Conservation (phyloP, 64 coral and sea anemone species). For the Montipora foliosa region DNA sequence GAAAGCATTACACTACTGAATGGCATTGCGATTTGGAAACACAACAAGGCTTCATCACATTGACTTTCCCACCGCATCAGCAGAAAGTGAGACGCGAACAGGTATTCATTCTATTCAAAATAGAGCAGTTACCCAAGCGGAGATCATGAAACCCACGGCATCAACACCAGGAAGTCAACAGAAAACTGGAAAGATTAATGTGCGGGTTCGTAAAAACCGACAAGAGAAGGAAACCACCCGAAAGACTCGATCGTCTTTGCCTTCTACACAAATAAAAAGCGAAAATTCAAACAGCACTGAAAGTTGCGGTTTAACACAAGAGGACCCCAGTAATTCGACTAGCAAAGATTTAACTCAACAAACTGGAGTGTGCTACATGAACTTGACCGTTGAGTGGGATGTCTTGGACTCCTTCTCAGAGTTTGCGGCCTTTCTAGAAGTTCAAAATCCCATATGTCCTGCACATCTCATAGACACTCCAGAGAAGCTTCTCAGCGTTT, state of each 20-base stretch:
- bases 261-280: constrained; percentile 23
- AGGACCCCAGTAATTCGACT: neutral
- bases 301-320: constrained; percentile 28
- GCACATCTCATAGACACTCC: constrained; percentile 95
- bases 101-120: constrained; percentile 51
- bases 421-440: constrained; percentile 92
- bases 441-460: constrained; percentile 97
- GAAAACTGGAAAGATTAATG: constrained; percentile 50
- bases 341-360: neutral
- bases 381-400: constrained; percentile 89
- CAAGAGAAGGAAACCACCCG: constrained; percentile 53
- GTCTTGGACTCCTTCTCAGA: constrained; percentile 95
- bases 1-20: neutral
- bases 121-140: neutral
- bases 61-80: constrained; percentile 72
- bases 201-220: constrained; percentile 21
- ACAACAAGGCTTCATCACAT: constrained; percentile 87
- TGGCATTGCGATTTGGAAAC: constrained; percentile 84
- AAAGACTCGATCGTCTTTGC: constrained; percentile 24
- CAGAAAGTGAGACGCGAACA: constrained; percentile 33
- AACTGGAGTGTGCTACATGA: constrained; percentile 52
- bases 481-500: constrained; percentile 94
- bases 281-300: constrained; percentile 13
- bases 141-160: constrained; percentile 28
- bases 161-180: constrained; percentile 26